These are phyloP conservation scores for Chondrosia reniformis DNA, from an alignment of 37 sponge, comb jelly and placozoan species.

Conservation along the genomic window DNA sequence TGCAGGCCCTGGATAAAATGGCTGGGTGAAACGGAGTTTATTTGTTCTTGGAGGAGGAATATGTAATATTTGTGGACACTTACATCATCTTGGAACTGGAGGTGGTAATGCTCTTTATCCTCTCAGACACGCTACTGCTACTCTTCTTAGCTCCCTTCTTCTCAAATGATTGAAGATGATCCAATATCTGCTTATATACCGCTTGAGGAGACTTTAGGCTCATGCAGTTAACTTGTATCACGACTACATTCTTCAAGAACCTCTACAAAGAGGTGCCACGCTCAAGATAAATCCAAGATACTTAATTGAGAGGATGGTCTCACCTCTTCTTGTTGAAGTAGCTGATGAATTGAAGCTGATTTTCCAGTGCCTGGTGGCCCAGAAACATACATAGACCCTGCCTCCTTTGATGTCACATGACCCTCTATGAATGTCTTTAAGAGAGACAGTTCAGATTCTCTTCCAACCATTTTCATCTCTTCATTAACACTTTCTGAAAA, in stretches of 20 bases:
- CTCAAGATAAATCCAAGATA: neutral
- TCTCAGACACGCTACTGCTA: neutral
- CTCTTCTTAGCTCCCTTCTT: neutral
- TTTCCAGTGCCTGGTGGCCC: constrained; percentile 97
- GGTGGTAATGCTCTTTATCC: constrained; percentile 28
- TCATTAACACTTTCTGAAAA: too few species aligned
- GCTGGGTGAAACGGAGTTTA: too few species aligned
- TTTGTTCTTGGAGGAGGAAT: neutral
- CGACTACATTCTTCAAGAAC: neutral
- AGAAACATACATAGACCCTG: constrained; percentile 82
- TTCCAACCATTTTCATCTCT: constrained; percentile 44
- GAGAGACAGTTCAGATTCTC: constrained; percentile 50
- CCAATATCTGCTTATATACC: constrained; percentile 15
- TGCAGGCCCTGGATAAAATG: too few species aligned
- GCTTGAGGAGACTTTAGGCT: constrained; percentile 31
- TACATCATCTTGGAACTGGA: constrained; percentile 46
- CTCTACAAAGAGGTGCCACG: neutral
- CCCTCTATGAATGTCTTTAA: constrained; percentile 41
- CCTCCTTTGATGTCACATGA: constrained; percentile 20
- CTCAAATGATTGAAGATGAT: neutral
- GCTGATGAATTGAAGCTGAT: constrained; percentile 66
- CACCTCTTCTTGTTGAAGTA: constrained; percentile 45
- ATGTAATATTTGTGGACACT: neutral
- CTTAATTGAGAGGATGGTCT: neutral
- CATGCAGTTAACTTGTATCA: constrained; percentile 65